phyloP scores from a whole-genome alignment of 1,140 invertebrate species.

The Apolygus lucorum region DNA sequence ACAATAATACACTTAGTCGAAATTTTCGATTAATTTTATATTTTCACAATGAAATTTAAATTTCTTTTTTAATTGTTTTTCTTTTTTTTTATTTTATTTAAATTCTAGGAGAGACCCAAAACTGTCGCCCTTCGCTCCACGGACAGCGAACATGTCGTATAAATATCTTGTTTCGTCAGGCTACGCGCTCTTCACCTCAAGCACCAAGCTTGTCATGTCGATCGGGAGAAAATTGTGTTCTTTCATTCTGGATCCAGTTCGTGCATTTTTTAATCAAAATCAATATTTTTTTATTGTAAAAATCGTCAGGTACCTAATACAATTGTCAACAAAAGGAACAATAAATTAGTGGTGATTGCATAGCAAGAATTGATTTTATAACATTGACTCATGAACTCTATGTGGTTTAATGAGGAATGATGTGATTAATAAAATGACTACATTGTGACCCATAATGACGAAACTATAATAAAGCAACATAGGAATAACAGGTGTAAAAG shows the following conservation, averaged over 20 bases:
- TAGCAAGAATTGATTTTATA: neutral
- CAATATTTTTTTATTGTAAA: neutral
- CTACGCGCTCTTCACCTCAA: neutral
- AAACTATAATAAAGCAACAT: too few relatives aligned
- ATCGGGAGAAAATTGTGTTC: neutral
- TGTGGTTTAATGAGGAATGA: too few relatives aligned
- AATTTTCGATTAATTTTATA: too few relatives aligned
- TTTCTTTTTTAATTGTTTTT: too few relatives aligned
- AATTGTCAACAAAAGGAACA: neutral
- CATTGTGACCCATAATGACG: too few relatives aligned
- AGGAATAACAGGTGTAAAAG: too few relatives aligned
- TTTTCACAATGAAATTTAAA: too few relatives aligned
- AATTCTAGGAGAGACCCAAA: neutral
- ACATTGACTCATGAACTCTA: too few relatives aligned
- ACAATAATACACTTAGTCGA: too few relatives aligned
- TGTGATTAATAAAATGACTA: too few relatives aligned
- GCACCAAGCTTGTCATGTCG: neutral
- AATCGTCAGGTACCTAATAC: too few relatives aligned
- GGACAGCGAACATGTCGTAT: neutral
- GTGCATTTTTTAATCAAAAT: neutral
- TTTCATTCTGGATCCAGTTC: slow-evolving; percentile 9
- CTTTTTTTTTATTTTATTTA: neutral
- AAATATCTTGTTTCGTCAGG: slow-evolving; percentile 9
- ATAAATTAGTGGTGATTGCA: too few relatives aligned
- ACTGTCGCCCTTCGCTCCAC: neutral